These are phyloP conservation scores for Philypnodon macrostomus DNA, from an alignment of 2,797 vertebrate species.

Conservation along the genomic window DNA sequence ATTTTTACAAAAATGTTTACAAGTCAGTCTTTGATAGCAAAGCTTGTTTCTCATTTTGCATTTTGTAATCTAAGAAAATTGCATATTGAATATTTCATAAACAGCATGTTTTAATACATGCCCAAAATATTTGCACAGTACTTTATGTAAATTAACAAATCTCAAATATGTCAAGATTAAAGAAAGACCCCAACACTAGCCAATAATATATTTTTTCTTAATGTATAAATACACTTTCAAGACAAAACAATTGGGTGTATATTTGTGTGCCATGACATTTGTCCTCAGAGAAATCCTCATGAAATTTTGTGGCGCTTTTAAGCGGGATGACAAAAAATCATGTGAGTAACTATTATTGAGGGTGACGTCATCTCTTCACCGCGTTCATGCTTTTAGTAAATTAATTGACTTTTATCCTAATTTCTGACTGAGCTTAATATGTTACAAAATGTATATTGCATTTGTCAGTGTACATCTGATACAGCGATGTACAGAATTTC, in stretches of 20 bases:
- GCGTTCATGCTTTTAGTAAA: slow-evolving; percentile 13
- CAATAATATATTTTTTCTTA: neutral
- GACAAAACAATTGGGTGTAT: slow-evolving; percentile 2
- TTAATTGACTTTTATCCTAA: slow-evolving; percentile 15
- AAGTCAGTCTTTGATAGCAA: too few relatives aligned
- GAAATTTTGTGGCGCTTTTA: slow-evolving; percentile 27
- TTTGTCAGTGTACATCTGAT: neutral
- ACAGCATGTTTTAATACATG: too few relatives aligned
- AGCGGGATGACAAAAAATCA: slow-evolving; percentile 22
- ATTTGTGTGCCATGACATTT: slow-evolving; percentile 17
- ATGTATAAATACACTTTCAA: neutral
- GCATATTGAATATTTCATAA: too few relatives aligned
- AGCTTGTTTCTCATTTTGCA: too few relatives aligned
- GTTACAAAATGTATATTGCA: slow-evolving; percentile 5
- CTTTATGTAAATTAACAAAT: too few relatives aligned
- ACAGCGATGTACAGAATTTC: neutral
- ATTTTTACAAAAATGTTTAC: too few relatives aligned
- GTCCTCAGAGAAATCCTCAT: slow-evolving; percentile 14
- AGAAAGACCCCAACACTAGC: neutral
- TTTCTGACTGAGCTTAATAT: slow-evolving; percentile 1
- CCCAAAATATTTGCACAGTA: too few relatives aligned
- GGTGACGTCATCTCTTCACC: slow-evolving; percentile 7
- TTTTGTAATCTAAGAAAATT: too few relatives aligned
- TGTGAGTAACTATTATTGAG: slow-evolving; percentile 15
- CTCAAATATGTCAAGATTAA: too few relatives aligned